A percentile compares a stretch with the other conserved stretches of the same genome.
Conservation (phyloP, 1,140 invertebrate genomes). For the Drosophila aff. region DNA sequence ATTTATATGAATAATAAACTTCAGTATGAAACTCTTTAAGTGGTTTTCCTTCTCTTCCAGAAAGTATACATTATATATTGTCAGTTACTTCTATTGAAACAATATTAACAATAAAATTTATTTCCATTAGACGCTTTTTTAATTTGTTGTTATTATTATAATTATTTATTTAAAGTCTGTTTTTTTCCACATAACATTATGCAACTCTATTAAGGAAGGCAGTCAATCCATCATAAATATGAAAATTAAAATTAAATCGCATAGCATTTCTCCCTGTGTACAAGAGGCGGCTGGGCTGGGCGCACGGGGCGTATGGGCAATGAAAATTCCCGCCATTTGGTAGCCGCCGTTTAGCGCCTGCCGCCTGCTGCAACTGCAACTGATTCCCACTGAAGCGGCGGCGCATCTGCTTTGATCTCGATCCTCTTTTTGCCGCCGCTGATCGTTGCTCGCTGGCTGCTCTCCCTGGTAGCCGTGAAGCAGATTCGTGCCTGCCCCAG, state of each 20-base stretch:
- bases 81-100: no score
- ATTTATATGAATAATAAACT: no score
- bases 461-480: slow-evolving; percentile 61
- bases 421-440: slow-evolving; percentile 16
- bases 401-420: slow-evolving; percentile 67
- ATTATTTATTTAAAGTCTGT: no score
- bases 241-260: neutral
- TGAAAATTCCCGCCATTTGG: slow-evolving; percentile 72
- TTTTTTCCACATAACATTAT: no score
- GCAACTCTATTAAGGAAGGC: no score
- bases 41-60: no score
- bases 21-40: no score
- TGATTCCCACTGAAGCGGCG: slow-evolving; percentile 62
- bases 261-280: neutral
- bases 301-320: slow-evolving; percentile 76
- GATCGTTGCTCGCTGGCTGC: slow-evolving; percentile 11
- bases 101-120: no score
- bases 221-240: no score
- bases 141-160: no score
- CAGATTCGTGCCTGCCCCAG: slow-evolving; percentile 62
- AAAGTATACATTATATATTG: no score
- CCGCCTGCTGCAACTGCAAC: slow-evolving; percentile 33
- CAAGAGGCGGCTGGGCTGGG: neutral
- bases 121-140: no score
- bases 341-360: slow-evolving; percentile 77